phyloP scores from a whole-genome alignment of 64 coral and sea anemone genomes.

The Porites australiensis region DNA sequence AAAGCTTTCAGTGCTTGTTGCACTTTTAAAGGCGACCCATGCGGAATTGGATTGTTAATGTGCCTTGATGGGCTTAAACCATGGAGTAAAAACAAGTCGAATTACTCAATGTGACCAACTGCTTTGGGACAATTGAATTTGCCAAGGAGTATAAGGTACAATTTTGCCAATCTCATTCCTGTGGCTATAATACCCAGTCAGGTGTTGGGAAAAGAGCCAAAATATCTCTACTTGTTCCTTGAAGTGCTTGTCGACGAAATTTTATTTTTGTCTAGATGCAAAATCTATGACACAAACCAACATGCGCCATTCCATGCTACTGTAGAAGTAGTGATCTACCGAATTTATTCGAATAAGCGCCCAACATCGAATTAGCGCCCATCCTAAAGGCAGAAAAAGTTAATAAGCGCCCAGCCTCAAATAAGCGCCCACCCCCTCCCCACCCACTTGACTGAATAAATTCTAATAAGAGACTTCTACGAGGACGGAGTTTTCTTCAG shows the following conservation, averaged over 20 bases:
- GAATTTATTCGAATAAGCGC: too few species aligned
- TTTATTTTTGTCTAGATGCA: background rate
- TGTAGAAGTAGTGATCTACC: too few species aligned
- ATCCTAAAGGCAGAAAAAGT: too few species aligned
- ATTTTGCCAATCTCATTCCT: conserved; percentile 49
- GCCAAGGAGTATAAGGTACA: background rate
- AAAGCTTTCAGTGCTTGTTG: background rate
- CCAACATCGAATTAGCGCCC: too few species aligned
- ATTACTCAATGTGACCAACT: conserved; percentile 57
- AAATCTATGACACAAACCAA: conserved; percentile 52
- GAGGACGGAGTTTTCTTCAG: too few species aligned
- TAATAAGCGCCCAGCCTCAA: too few species aligned
- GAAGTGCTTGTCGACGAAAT: conserved; percentile 64
- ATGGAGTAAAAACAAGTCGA: conserved; percentile 41
- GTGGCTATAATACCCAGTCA: conserved; percentile 48
- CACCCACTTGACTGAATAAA: too few species aligned
- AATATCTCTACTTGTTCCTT: conserved; percentile 54
- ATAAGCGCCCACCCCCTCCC: too few species aligned
- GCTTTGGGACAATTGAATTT: conserved; percentile 50
- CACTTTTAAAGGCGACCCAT: conserved; percentile 43
- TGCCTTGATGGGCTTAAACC: conserved; percentile 53
- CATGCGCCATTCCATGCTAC: conserved; percentile 39
- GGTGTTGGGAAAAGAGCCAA: conserved; percentile 25
- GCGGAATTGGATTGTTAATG: conserved; percentile 11
- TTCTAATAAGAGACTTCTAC: too few species aligned